Conservation (phyloP, 2,888 invertebrate species). For the Drosophila conformis region DNA sequence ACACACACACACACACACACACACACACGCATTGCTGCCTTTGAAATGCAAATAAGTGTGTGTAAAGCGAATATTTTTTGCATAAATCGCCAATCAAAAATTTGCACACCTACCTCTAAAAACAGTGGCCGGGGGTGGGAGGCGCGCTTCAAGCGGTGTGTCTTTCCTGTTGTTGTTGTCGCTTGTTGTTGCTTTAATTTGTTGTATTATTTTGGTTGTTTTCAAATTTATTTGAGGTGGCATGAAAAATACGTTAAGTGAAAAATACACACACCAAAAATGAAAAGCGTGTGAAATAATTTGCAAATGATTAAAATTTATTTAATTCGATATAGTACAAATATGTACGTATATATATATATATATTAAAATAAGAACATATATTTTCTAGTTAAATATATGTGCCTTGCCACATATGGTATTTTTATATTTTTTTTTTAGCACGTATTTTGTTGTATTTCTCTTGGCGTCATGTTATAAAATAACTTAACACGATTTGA, state of each 20-base stretch:
- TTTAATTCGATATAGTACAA: slow-evolving; percentile 15
- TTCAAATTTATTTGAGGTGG: slow-evolving; percentile 60
- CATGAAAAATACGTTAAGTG: slow-evolving; percentile 41
- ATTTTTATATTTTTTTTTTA: slow-evolving; percentile 37
- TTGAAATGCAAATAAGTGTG: slow-evolving; percentile 76
- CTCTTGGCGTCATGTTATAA: not conserved
- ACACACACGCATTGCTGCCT: slow-evolving; percentile 30
- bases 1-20: slow-evolving; percentile 10
- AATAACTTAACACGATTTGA: slow-evolving; percentile 24
- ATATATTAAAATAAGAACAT: not conserved
- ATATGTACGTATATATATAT: not conserved
- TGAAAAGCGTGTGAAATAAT: slow-evolving; percentile 34
- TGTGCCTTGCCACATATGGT: slow-evolving; percentile 66
- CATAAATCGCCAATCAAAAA: slow-evolving; percentile 56
- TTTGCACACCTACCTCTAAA: slow-evolving; percentile 54
- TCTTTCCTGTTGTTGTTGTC: slow-evolving; percentile 21
- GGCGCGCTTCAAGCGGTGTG: slow-evolving; percentile 37
- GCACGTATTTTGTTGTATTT: slow-evolving; percentile 6
- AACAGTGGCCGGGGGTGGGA: slow-evolving; percentile 3
- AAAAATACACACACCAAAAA: slow-evolving; percentile 29
- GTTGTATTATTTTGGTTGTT: slow-evolving; percentile 25
- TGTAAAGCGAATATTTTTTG: slow-evolving; percentile 44
- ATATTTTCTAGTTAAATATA: slow-evolving; percentile 1
- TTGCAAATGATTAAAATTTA: slow-evolving; percentile 27
- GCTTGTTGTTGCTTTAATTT: slow-evolving; percentile 39